Evolutionary conservation across 2,113 vertebrate species (phyloP), one percentile per base, ranked within the genome.

Genomic region (Clarias magur): DNA sequence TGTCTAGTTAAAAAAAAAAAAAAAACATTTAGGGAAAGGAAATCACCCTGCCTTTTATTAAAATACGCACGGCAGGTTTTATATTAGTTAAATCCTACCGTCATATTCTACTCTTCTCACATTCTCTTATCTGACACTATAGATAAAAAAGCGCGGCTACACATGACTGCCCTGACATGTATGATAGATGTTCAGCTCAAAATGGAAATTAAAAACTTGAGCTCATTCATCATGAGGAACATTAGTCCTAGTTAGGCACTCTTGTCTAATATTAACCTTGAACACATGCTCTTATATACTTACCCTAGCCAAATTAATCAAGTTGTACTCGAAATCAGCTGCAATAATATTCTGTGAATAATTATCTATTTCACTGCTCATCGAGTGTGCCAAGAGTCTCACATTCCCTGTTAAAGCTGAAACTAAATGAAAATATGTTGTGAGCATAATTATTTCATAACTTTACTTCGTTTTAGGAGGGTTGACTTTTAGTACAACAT

Each of bases 81-180:
- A 25, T 21, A 82, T 76, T 54, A 87, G 34, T 75, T 73, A 16
- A 63, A 83, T 72, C 19, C 21, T 27, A 75, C n/a, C 62, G 59
- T 83, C 70, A 83, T 48, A 79, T 68, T 68, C 67, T 79, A 27
- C 72, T 48, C 70, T 79, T 48, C 19, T 23, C 73, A 67, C 73
- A 73, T 87, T 88, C 72, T 79, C 87, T 88, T 70, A 86, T 88
- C 87, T 89, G 87, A 83, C 82, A 88, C 80, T 68, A 83, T 15
- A 87, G 83, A 88, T 89, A 80, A 72, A 81, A 88, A 85, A 79
- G 87, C 75, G 63, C 48, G 19, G 82, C 80, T 86, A 85, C 75
- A 83, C 85, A 88, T 86, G 82, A 88, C 56, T 85, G 83, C 85
- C 88, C 90, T 87, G 90, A 85, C 87, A 88, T n/a, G 85, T 60